Conservation (phyloP, 1,140 invertebrate genomes). For the Drosophila bifasciata region DNA sequence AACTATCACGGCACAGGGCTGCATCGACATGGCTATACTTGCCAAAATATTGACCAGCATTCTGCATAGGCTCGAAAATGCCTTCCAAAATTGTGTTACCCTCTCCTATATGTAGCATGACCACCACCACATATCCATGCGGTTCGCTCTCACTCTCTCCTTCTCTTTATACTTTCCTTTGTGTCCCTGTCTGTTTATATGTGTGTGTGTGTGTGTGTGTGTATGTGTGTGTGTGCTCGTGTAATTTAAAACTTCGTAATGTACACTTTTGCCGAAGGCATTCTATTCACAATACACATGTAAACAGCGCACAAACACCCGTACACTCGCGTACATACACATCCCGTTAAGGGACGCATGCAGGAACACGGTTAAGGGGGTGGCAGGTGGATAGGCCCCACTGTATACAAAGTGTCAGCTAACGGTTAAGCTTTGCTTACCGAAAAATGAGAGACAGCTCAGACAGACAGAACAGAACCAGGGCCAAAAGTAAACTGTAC, state of each 20-base stretch:
- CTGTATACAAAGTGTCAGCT: constrained; percentile 73
- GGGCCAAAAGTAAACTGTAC: constrained; percentile 63
- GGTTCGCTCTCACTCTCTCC: constrained; percentile 8
- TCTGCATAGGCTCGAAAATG: too few species aligned
- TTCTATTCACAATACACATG: constrained; percentile 75
- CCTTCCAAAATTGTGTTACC: too few species aligned
- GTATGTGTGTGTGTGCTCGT: constrained; percentile 63
- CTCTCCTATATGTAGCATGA: constrained; percentile 1
- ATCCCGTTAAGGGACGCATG: too few species aligned
- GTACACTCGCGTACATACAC: neutral
- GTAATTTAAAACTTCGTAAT: constrained; percentile 82
- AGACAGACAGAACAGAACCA: neutral
- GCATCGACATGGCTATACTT: too few species aligned
- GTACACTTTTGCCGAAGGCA: constrained; percentile 77
- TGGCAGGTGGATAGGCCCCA: constrained; percentile 40
- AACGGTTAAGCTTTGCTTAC: constrained; percentile 77
- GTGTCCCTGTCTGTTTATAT: constrained; percentile 9
- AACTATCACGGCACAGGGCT: too few species aligned
- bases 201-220: constrained; percentile 56
- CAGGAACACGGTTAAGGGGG: too few species aligned
- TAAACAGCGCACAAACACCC: constrained; percentile 52
- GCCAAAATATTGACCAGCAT: too few species aligned
- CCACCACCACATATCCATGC: constrained; percentile 40
- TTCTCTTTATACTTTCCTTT: constrained; percentile 4
- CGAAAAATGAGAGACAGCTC: constrained; percentile 51